These are phyloP conservation scores for Eilema caniola DNA, from an alignment of 2,888 invertebrate species.

Conservation along the genomic window DNA sequence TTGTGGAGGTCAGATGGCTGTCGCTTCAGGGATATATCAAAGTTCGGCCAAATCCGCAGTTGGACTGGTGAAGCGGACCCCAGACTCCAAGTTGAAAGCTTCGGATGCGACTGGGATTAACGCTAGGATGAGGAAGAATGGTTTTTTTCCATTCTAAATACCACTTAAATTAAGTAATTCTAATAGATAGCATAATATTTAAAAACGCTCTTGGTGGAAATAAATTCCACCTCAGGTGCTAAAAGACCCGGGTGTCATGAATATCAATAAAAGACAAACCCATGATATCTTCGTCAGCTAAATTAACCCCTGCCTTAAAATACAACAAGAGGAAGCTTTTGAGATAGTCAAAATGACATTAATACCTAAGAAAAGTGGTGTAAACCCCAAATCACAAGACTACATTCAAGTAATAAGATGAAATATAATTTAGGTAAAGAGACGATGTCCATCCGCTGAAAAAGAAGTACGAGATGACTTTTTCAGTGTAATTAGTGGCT, in stretches of 20 bases:
- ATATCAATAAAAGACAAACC: background rate
- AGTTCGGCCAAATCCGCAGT: no score
- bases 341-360: background rate
- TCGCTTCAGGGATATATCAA: no score
- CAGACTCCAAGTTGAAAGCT: no score
- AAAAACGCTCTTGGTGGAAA: background rate
- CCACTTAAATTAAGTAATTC: background rate
- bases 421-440: background rate
- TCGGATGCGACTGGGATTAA: no score
- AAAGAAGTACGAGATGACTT: constrained; percentile 39
- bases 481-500: constrained; percentile 18
- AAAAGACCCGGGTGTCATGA: background rate
- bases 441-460: background rate
- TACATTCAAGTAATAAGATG: background rate
- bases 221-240: background rate
- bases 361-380: background rate
- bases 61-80: no score
- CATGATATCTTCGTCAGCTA: background rate
- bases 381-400: background rate
- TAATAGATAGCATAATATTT: background rate
- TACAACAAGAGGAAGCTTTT: background rate
- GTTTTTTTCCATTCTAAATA: no score
- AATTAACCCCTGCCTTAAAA: background rate
- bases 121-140: no score
- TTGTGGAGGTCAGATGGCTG: no score